Evolutionary conservation across 2,113 vertebrate genomes (phyloP).

Genomic region (Macquaria australasica): DNA sequence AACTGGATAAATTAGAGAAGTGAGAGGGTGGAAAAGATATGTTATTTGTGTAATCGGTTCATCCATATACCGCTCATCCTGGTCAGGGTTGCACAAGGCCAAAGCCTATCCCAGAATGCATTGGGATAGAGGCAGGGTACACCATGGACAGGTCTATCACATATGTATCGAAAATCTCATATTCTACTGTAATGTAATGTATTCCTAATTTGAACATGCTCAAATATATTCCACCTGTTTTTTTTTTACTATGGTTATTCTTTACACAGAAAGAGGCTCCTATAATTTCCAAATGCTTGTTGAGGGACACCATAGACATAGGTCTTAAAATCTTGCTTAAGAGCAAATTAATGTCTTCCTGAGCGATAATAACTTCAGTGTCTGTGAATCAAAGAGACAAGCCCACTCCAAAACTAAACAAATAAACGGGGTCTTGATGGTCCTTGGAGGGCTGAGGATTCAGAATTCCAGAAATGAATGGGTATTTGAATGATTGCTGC

Average conservation of each 20-base stretch:
- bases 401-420: constrained; percentile 60
- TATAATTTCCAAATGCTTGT: too few relatives aligned
- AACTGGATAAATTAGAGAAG: too few relatives aligned
- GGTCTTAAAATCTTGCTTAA: neutral
- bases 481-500: constrained; percentile 86
- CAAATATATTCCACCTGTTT: neutral
- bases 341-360: constrained; percentile 15
- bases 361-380: neutral
- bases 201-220: neutral
- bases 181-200: neutral
- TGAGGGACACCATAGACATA: too few relatives aligned
- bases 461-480: constrained; percentile 79
- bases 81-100: neutral
- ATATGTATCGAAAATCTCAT: neutral
- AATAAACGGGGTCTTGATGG: constrained; percentile 62
- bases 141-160: neutral
- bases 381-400: constrained; percentile 62
- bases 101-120: neutral
- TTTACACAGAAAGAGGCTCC: too few relatives aligned
- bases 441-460: constrained; percentile 65
- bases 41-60: neutral
- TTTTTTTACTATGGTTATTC: too few relatives aligned
- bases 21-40: too few relatives aligned
- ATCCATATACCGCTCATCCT: neutral
- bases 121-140: neutral